Percentiles rank a stretch among this genome's conserved stretches.
These are phyloP conservation scores for Paramormyrops kingsleyae DNA, from an alignment of 2,113 vertebrate species.

Conservation along the genomic window DNA sequence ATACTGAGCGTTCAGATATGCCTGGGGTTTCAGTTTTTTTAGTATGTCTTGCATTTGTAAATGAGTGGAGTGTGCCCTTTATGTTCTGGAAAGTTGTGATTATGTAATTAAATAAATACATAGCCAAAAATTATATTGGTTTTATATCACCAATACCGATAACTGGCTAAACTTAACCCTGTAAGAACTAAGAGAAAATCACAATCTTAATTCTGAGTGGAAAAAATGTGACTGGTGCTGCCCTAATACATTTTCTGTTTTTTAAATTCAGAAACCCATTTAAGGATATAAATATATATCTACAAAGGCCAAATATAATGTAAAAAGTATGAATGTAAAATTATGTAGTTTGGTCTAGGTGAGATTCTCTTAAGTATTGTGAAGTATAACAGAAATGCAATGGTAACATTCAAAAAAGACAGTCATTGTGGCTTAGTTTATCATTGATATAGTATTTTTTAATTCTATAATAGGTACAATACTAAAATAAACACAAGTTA, in stretches of 20 bases:
- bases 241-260: background rate
- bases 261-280: background rate
- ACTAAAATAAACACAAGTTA: constrained; percentile 98
- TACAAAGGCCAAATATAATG: background rate
- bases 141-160: background rate
- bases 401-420: background rate
- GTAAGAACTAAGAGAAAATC: background rate
- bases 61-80: background rate
- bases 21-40: background rate
- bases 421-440: constrained; percentile 29
- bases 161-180: background rate
- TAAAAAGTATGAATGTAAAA: background rate
- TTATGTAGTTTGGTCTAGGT: background rate
- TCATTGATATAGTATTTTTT: constrained; percentile 70
- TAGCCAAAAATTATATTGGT: background rate
- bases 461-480: constrained; percentile 97
- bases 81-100: background rate
- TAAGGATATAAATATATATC: background rate
- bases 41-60: background rate
- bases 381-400: background rate
- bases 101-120: background rate
- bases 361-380: background rate
- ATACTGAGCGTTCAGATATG: background rate
- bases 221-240: background rate
- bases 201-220: background rate